phyloP scores from a whole-genome alignment of 2,888 invertebrate species.

The Brachypalpus laphriformis region DNA sequence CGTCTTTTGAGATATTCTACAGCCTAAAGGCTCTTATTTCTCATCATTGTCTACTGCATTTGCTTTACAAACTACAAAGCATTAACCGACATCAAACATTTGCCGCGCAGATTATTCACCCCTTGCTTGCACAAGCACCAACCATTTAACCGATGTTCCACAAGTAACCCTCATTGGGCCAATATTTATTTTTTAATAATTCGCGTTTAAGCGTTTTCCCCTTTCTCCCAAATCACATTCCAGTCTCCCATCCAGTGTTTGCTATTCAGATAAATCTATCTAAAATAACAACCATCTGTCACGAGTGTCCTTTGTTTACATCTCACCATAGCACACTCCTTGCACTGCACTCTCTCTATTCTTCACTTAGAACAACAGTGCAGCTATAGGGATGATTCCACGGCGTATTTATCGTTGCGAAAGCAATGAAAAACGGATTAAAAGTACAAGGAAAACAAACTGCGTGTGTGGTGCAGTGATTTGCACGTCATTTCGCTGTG shows the following conservation, averaged over 20 bases:
- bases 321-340: constrained; percentile 2
- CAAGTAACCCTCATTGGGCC: constrained; percentile 54
- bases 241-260: constrained; percentile 14
- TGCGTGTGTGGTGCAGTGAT: constrained; percentile 22
- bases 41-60: not conserved
- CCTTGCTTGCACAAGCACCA: constrained; percentile 39
- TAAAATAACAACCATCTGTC: constrained; percentile 53
- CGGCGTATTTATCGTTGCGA: constrained; percentile 6
- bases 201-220: constrained; percentile 31
- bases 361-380: constrained; percentile 1
- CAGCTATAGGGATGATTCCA: constrained; percentile 27
- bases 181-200: constrained; percentile 55
- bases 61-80: not conserved
- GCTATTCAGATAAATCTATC: constrained; percentile 30
- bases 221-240: not conserved
- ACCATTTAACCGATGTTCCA: constrained; percentile 40
- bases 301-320: constrained; percentile 56
- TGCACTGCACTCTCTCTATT: not conserved
- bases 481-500: constrained; percentile 55
- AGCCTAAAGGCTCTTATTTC: not conserved
- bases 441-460: constrained; percentile 3
- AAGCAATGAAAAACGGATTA: constrained; percentile 41
- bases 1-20: too few species aligned
- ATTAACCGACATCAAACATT: not conserved
- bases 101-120: constrained; percentile 1